Conservation (phyloP, 2,888 invertebrate genomes). For the Apodemia zela region DNA sequence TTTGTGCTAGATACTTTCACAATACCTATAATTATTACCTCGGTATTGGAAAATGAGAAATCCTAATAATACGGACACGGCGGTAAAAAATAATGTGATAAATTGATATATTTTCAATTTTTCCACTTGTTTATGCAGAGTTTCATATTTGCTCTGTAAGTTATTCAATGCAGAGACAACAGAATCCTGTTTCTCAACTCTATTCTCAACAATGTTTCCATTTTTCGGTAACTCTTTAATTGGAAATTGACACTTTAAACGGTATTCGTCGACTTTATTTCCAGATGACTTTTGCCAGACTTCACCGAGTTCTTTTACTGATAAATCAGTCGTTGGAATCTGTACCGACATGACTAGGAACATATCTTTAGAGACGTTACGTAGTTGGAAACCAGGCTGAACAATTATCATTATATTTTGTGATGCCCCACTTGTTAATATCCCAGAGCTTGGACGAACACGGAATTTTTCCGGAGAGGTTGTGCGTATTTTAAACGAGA, state of each 20-base stretch:
- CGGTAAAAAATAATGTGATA: conserved; percentile 51
- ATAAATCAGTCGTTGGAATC: conserved; percentile 78
- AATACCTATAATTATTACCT: conserved; percentile 48
- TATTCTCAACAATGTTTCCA: conserved; percentile 45
- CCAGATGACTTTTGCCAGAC: conserved; percentile 85
- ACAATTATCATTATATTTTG: conserved; percentile 86
- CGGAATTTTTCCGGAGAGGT: conserved; percentile 97
- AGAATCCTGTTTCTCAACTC: conserved; percentile 86
- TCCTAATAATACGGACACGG: conserved; percentile 50
- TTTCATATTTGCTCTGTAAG: conserved; percentile 56
- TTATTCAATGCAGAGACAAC: conserved; percentile 83
- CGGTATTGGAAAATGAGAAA: conserved; percentile 54
- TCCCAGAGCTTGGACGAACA: conserved; percentile 93
- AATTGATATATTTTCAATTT: conserved; percentile 57
- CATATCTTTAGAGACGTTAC: conserved; percentile 87
- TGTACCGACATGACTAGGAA: conserved; percentile 93
- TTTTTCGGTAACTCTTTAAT: conserved; percentile 60
- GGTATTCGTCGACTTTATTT: conserved; percentile 85
- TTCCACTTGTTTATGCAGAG: conserved; percentile 50
- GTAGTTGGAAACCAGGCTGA: conserved; percentile 85
- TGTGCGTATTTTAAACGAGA: conserved; percentile 90
- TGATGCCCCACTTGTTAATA: conserved; percentile 82
- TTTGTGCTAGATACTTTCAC: conserved; percentile 61
- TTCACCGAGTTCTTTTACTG: conserved; percentile 83
- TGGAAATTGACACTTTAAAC: conserved; percentile 84